Evolutionary conservation across 2,113 vertebrate species (phyloP), one percentile per base, ranked within the genome.

Genomic region (Donacobius atricapilla): DNA sequence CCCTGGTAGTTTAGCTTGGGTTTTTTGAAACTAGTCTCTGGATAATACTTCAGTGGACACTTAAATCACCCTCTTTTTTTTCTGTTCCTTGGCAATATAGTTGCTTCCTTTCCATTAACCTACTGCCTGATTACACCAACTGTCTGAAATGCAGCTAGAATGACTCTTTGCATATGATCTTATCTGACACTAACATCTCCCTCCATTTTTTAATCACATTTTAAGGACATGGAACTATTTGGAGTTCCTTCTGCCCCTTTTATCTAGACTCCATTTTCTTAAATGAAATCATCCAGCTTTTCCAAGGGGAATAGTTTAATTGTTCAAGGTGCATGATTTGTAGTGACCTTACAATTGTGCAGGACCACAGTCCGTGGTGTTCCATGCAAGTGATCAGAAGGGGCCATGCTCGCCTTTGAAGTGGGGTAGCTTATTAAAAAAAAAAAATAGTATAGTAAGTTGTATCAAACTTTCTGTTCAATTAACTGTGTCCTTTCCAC

Each of bases 301-400:
- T 91, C 93, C 16, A 5, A 94, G 82, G 86, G 92, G 87, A 83
- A 71, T 89, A 75, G 96, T 97, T 97, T 94, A 97, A 89, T 79
- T 95, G 84, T 96, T 93, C 93, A 73, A 90, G 89, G 83, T 95
- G 66, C 90, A 94, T 97, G 97, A 87, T 94, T 98, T 85, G 94
- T 94, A 60, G 94, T 96, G 96, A 95, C 93, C 95, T 97, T 83
- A 94, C 83, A 95, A 95, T 96, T 97, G 91, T 81, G 95, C 89
- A 94, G 83, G 97, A 93, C 91, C 96, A 95, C 73, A 93, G 88
- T 95, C 95, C 76, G 30, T 94, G 91, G 37, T 95, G 85, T 97
- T 98, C 93, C 86, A 95, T 95, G 86, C 79, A 97, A 95, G 89
- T 73, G 90, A 97, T 97, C 97, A 97, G 58, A 97, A 76, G 71